A percentile compares a stretch with the other conserved stretches of the same genome.
phyloP scores from a whole-genome alignment of 2,888 invertebrate genomes.

The Limnephilus marmoratus region DNA sequence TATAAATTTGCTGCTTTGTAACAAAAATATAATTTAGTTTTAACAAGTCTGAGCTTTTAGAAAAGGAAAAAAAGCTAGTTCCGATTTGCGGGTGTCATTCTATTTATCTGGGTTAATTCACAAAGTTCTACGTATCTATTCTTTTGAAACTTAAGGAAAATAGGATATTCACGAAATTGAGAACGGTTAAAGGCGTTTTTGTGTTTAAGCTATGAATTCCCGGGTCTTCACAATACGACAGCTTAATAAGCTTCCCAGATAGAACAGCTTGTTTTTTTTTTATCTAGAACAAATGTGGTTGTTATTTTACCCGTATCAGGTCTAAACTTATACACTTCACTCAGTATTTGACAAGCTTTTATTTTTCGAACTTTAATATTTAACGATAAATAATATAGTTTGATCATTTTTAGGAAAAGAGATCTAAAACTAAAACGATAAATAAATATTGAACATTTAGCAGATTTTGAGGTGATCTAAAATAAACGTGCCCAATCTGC shows the following conservation, averaged over 20 bases:
- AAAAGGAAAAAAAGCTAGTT: not conserved
- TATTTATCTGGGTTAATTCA: not conserved
- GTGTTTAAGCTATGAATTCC: not conserved
- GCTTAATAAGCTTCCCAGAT: not conserved
- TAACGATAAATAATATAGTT: not conserved
- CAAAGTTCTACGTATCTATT: not conserved
- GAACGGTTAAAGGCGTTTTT: slow-evolving; percentile 1
- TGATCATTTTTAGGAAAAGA: not conserved
- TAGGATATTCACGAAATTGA: slow-evolving; percentile 7
- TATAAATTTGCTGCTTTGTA: not conserved
- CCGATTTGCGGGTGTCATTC: not conserved
- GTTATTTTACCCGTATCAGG: not conserved
- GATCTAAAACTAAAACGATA: not conserved
- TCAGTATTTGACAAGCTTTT: not conserved
- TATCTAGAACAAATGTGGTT: not conserved
- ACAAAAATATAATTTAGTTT: not conserved
- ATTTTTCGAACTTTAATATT: not conserved
- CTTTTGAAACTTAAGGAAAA: not conserved
- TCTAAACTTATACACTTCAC: not conserved
- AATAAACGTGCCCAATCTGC: too few relatives aligned
- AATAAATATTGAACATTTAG: not conserved
- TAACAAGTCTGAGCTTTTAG: not conserved
- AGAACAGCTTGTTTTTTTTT: not conserved
- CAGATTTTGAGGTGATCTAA: too few relatives aligned
- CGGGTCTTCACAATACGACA: not conserved